Percentiles rank a stretch among this genome's conserved stretches.
phyloP scores from a whole-genome alignment of 30 jellyfish, hydroid and myxozoan genomes.

The Phacellophora camtschatica region DNA sequence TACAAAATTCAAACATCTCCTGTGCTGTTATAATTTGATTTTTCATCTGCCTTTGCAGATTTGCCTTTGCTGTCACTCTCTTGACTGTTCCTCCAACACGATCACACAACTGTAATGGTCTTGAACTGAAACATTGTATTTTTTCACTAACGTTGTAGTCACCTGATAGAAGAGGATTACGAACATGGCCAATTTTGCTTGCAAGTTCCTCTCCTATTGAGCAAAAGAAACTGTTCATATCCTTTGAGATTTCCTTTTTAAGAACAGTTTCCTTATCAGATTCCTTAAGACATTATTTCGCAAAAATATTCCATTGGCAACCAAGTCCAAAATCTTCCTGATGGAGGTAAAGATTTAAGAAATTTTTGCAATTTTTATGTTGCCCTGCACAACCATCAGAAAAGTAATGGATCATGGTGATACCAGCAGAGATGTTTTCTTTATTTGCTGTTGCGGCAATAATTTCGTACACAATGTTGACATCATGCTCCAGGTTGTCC shows the following conservation, averaged over 20 bases:
- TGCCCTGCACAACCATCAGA: conserved; percentile 86
- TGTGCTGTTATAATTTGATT: neutral
- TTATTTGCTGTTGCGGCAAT: conserved; percentile 4
- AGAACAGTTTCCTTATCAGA: too few species aligned
- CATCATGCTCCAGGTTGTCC: conserved; percentile 46
- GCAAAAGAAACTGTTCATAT: too few species aligned
- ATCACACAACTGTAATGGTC: conserved; percentile 64
- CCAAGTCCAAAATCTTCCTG: conserved; percentile 34
- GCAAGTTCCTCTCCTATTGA: too few species aligned
- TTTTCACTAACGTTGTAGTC: too few species aligned
- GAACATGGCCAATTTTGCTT: too few species aligned
- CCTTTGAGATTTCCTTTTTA: too few species aligned
- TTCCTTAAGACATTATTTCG: too few species aligned
- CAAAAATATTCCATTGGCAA: conserved; percentile 66
- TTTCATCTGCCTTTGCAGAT: too few species aligned
- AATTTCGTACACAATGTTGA: conserved; percentile 14
- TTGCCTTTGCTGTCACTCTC: conserved; percentile 52
- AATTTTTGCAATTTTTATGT: conserved; percentile 58
- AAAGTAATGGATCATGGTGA: conserved; percentile 9
- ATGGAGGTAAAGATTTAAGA: conserved; percentile 57
- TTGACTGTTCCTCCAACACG: conserved; percentile 68
- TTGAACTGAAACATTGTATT: conserved; percentile 64
- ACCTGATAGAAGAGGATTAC: too few species aligned
- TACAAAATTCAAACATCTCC: neutral
- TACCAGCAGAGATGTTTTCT: neutral